Evolutionary conservation across 2,113 vertebrate species (phyloP), one percentile per base, ranked within the genome.

Genomic region (Hippocampus zosterae): DNA sequence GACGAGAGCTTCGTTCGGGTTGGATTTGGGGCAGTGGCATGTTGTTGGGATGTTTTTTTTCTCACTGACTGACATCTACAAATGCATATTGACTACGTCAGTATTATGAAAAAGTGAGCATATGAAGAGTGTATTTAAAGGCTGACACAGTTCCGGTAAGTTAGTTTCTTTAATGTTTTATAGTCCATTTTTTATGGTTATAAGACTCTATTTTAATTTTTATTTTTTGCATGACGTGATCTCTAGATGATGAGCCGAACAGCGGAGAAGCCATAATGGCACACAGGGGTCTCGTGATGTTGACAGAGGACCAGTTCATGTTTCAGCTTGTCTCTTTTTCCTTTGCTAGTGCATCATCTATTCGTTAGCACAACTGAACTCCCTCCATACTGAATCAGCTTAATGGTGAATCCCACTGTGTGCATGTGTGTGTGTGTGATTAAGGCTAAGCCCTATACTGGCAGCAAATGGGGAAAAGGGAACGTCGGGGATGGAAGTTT

Each of bases 401-500:
- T 90, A 88, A 90, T 90, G 88, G 78, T 82, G 80, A 87, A 84
- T 89, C 81, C 86, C 87, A 79, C 65, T 41, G 79, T 67, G 59
- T 73, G 68, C 21, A 27, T 68, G 64, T 52, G 63, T 60, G 63
- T 67, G 66, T 71, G 62, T 62, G 65, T 61, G 59, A 87, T 79
- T 83, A 84, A 69, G 70, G 41, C 77, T 72, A 80, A 82, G 77
- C 78, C 56, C 60, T 71, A 73, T 61, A 71, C 71, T 73, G 78
- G 80, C 78, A 77, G 79, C 64, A 82, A 77, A 76, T 73, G 63
- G 69, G 61, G 50, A 72, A 81, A 80, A 65, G 2, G 27, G 75
- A 67, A 70, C 56, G 78, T 78, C 77, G 27, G 19, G 1, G 77
- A 74, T 79, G 52, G 77, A 81, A 42, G 71, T 59, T 29, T 68